Percentiles rank a stretch among this genome's conserved stretches.
Conservation (phyloP, 2,888 invertebrate species). For the Spisula subtruncata region DNA sequence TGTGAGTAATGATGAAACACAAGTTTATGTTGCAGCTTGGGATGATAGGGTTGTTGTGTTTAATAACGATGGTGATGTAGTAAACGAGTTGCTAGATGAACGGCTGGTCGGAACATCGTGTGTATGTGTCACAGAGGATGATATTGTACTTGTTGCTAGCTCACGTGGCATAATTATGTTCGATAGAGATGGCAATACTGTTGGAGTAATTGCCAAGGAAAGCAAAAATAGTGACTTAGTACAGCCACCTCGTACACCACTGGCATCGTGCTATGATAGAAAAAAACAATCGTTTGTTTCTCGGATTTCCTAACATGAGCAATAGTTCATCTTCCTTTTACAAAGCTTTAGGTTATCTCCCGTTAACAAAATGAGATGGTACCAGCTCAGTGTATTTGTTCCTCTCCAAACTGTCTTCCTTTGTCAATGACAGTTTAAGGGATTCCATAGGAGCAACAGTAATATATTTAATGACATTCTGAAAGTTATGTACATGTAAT, state of each 20-base stretch:
- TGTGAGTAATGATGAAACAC: background rate
- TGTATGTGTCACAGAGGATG: conserved; percentile 12
- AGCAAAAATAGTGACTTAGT: background rate
- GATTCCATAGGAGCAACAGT: too few relatives aligned
- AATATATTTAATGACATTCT: too few relatives aligned
- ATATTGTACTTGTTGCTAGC: background rate
- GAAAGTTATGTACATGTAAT: too few relatives aligned
- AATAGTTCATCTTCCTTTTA: too few relatives aligned
- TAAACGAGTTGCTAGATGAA: background rate
- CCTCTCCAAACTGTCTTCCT: too few relatives aligned
- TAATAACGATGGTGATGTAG: background rate
- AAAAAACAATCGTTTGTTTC: background rate
- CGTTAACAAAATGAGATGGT: too few relatives aligned
- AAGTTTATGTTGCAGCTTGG: background rate
- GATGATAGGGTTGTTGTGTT: conserved; percentile 13
- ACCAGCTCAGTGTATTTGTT: too few relatives aligned
- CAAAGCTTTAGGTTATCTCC: too few relatives aligned
- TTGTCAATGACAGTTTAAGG: too few relatives aligned
- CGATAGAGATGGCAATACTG: background rate
- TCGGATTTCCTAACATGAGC: background rate
- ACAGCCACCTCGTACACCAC: background rate
- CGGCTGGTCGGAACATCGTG: background rate
- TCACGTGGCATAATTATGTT: background rate
- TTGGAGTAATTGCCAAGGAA: background rate
- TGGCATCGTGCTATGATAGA: background rate